These are phyloP conservation scores for Chloroclysta siterata DNA, from an alignment of 2,888 invertebrate genomes.

Conservation along the genomic window DNA sequence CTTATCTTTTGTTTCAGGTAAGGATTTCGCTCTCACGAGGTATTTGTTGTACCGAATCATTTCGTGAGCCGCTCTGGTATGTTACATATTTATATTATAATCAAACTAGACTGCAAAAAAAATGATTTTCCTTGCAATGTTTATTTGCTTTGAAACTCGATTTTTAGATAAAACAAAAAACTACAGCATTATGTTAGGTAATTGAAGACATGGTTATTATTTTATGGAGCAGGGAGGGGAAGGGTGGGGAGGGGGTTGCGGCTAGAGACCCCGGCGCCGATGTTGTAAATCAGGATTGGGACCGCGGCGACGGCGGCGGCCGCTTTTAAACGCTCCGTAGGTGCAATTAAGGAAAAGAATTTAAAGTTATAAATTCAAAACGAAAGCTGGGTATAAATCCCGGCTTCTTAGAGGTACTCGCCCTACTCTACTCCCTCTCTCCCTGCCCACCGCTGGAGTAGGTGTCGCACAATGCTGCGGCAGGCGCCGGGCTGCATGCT, in stretches of 20 bases:
- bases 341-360: conserved; percentile 49
- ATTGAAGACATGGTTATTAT: no score
- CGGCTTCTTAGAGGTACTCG: conserved; percentile 3
- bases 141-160: neutral
- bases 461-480: neutral
- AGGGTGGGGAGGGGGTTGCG: neutral
- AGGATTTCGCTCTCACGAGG: conserved; percentile 1
- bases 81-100: neutral
- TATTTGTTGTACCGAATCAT: conserved; percentile 2
- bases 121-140: neutral
- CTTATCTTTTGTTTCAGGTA: conserved; percentile 19
- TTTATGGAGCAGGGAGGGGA: neutral
- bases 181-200: no score
- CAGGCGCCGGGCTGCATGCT: no score
- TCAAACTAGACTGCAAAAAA: neutral
- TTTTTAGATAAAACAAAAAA: no score
- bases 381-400: conserved; percentile 38
- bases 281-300: conserved; percentile 35
- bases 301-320: conserved; percentile 38
- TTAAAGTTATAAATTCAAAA: conserved; percentile 43
- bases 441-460: neutral
- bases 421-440: neutral
- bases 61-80: conserved; percentile 10
- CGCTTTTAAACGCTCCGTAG: conserved; percentile 40
- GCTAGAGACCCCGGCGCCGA: conserved; percentile 11